phyloP scores from a whole-genome alignment of 2,113 vertebrate genomes.

The Coptodon rendalli region DNA sequence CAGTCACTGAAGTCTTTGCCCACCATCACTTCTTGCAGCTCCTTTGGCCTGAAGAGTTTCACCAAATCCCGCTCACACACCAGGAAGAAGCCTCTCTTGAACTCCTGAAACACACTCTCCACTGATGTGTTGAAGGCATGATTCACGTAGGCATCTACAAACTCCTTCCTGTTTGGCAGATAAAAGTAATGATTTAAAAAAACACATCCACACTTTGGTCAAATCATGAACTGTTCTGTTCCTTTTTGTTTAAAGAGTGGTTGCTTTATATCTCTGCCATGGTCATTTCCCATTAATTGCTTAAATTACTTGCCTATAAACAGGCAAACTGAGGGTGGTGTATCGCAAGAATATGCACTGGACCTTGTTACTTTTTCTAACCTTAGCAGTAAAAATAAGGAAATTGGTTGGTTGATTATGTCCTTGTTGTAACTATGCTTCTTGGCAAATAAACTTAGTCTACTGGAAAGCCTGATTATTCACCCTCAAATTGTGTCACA shows the following conservation, averaged over 20 bases:
- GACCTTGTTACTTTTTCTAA: neutral
- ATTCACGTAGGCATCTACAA: conserved; percentile 71
- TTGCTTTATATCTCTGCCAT: accelerated
- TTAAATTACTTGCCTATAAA: neutral
- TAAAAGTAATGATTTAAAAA: neutral
- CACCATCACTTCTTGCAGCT: conserved; percentile 69
- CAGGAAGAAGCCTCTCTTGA: conserved; percentile 76
- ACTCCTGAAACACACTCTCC: conserved; percentile 68
- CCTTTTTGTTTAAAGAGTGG: neutral
- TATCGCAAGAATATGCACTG: neutral
- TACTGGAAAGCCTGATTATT: neutral
- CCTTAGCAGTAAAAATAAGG: neutral
- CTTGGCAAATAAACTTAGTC: neutral
- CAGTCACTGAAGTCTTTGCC: conserved; percentile 74
- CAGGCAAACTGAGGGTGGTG: neutral
- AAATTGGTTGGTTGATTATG: neutral
- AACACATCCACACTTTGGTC: accelerated
- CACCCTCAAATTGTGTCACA: neutral
- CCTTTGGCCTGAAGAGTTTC: conserved; percentile 70
- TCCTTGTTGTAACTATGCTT: neutral
- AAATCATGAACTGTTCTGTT: neutral
- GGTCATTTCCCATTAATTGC: accelerated
- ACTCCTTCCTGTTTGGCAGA: conserved; percentile 61
- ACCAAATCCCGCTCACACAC: conserved; percentile 62
- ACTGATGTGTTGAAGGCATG: conserved; percentile 76